These are phyloP conservation scores for Ceraclea dissimilis DNA, from an alignment of 2,888 invertebrate species.

Conservation along the genomic window DNA sequence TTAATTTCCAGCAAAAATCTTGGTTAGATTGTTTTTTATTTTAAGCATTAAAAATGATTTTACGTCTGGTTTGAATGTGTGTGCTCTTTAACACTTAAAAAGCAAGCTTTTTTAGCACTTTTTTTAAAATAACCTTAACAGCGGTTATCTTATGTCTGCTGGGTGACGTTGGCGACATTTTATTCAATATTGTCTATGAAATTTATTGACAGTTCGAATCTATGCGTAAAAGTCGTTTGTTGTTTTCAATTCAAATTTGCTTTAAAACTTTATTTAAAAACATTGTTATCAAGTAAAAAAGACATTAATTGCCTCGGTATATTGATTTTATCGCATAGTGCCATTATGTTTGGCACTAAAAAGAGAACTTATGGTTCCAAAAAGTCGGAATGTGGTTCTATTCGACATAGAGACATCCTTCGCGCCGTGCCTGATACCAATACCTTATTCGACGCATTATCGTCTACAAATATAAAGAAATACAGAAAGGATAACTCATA, in stretches of 20 bases:
- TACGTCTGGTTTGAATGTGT: too few relatives aligned
- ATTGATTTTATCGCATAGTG: too few relatives aligned
- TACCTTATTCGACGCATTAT: conserved; percentile 14
- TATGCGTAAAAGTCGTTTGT: not conserved
- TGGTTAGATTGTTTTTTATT: too few relatives aligned
- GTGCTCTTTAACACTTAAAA: too few relatives aligned
- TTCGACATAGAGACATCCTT: conserved; percentile 12
- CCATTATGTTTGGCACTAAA: conserved; percentile 2
- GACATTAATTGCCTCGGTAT: too few relatives aligned
- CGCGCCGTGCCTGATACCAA: conserved; percentile 10
- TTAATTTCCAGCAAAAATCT: too few relatives aligned
- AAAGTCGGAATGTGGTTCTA: conserved; percentile 8
- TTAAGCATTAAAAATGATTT: too few relatives aligned
- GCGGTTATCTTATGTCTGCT: too few relatives aligned
- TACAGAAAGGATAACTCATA: conserved; percentile 14
- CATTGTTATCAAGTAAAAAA: not conserved
- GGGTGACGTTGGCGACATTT: too few relatives aligned
- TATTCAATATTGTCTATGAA: not conserved
- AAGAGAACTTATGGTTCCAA: conserved; percentile 16
- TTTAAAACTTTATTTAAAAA: not conserved
- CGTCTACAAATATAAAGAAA: conserved; percentile 15
- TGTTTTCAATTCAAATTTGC: not conserved
- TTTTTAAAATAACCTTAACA: too few relatives aligned
- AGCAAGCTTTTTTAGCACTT: too few relatives aligned
- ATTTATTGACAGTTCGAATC: not conserved